phyloP scores from a whole-genome alignment of 2,888 invertebrate species.

The Synergus laeviventris region DNA sequence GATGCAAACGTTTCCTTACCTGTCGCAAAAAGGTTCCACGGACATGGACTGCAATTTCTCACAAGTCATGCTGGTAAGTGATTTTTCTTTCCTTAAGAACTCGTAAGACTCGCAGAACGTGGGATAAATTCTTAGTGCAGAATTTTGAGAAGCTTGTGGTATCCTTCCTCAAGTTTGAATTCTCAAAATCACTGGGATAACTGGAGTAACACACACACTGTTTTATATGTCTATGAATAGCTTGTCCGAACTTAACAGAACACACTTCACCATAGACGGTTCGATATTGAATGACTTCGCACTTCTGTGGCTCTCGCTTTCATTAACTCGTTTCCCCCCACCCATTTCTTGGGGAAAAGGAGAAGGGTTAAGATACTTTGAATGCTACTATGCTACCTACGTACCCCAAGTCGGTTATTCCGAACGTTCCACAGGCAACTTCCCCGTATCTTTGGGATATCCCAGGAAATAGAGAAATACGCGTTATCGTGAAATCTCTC shows the following conservation, averaged over 20 bases:
- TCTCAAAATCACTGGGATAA: not conserved
- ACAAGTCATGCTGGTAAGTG: slow-evolving; percentile 50
- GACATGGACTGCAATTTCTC: slow-evolving; percentile 43
- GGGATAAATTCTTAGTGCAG: not conserved
- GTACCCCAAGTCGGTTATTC: not conserved
- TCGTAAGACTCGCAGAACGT: not conserved
- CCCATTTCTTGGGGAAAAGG: not conserved
- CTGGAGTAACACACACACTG: not conserved
- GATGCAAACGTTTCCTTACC: slow-evolving; percentile 17
- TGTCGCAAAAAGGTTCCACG: slow-evolving; percentile 2
- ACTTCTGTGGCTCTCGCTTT: slow-evolving; percentile 7
- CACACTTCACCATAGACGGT: slow-evolving; percentile 10
- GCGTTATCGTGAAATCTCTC: slow-evolving; percentile 19
- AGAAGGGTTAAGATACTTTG: slow-evolving; percentile 4
- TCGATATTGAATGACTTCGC: slow-evolving; percentile 29
- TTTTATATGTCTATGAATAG: not conserved
- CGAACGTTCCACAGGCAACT: slow-evolving; percentile 21
- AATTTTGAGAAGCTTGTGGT: not conserved
- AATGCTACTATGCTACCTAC: not conserved
- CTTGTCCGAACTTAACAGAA: not conserved
- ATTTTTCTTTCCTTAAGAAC: slow-evolving; percentile 46
- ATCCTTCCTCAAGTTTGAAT: not conserved
- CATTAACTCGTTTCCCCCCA: slow-evolving; percentile 14
- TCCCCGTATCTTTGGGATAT: slow-evolving; percentile 1
- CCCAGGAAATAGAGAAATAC: slow-evolving; percentile 21